Evolutionary conservation across 1,140 invertebrate species (phyloP), one percentile per base, ranked within the genome.

Genomic region (Wiebesia pumilae): DNA sequence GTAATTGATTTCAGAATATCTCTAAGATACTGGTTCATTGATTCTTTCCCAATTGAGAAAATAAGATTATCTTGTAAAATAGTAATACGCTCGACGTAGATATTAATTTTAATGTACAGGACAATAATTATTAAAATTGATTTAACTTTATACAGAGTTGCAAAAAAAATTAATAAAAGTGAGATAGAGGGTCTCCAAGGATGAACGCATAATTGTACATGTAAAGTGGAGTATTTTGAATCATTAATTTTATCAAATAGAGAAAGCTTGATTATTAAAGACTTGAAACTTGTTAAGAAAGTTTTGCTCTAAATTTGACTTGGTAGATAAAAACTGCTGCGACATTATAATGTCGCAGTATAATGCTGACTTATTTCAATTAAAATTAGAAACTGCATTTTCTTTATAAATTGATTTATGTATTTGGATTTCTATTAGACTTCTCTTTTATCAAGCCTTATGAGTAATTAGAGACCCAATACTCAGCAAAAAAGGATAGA

Each of bases 1-100:
- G 35, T 58, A 81, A 30, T 78, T 24, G 33, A 43, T 67, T 67
- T 38, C 1, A 43, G 51, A 77, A 62, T 33, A 62, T 30, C 24
- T 83, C 0, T 80, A 85, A 71, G 38, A 78, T 78, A 73, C 47
- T 81, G 47, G 81, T 69, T 81, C 33, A 71, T 81, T 58, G 6
- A 58, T 86, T 81, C n/a, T 33, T 65, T 43, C 12, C 19, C 19
- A 33, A 40, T 21, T 43, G 12, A 77, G 51, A 81, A 75, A 40
- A 75, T 24, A 58, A 43, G 33, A 79, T 67, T 27, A 62, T 27
- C 4, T 27, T 27, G 24, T 62, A 62, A 62, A 62, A 62, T 62
- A 27, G 21, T 4, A 10, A 62, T 62, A 47, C 14, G 24, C 24
- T 58, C 54, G 54, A 27, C 27, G 14, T 6, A 47, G 14, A 62